A percentile compares a stretch with the other conserved stretches of the same genome.
phyloP scores from a whole-genome alignment of 2,888 invertebrate species.

The Elmis aenea region DNA sequence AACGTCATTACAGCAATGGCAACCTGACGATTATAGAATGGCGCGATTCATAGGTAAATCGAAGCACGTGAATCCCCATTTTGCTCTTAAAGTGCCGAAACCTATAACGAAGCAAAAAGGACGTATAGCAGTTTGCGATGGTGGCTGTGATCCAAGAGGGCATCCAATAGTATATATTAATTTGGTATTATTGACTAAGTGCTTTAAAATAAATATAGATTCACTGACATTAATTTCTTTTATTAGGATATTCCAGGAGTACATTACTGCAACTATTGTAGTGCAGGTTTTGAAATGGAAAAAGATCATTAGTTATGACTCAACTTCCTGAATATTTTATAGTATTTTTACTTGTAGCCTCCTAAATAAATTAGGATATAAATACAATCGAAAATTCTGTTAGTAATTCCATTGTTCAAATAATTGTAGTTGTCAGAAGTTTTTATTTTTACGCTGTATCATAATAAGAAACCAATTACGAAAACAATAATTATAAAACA shows the following conservation, averaged over 20 bases:
- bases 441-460: too few species aligned
- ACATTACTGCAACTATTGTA: slow-evolving; percentile 94
- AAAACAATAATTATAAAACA: too few species aligned
- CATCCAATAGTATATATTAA: slow-evolving; percentile 98
- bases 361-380: too few species aligned
- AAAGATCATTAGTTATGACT: too few species aligned
- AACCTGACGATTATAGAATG: slow-evolving; percentile 73
- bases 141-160: slow-evolving; percentile 91
- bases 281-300: slow-evolving; percentile 63
- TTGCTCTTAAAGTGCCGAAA: slow-evolving; percentile 83
- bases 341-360: too few species aligned
- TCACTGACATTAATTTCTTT: slow-evolving; percentile 25
- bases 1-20: slow-evolving; percentile 60
- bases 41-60: slow-evolving; percentile 69
- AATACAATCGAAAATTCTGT: too few species aligned
- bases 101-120: slow-evolving; percentile 74
- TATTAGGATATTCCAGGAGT: slow-evolving; percentile 91
- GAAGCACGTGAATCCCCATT: slow-evolving; percentile 82
- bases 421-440: too few species aligned
- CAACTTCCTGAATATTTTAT: too few species aligned
- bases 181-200: slow-evolving; percentile 66
- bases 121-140: slow-evolving; percentile 88
- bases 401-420: too few species aligned
- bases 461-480: too few species aligned
- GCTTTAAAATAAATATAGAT: background rate